Percentiles rank a stretch among this genome's conserved stretches.
Evolutionary conservation across 2,113 vertebrate species (phyloP).

Genomic region (Clupea harengus): DNA sequence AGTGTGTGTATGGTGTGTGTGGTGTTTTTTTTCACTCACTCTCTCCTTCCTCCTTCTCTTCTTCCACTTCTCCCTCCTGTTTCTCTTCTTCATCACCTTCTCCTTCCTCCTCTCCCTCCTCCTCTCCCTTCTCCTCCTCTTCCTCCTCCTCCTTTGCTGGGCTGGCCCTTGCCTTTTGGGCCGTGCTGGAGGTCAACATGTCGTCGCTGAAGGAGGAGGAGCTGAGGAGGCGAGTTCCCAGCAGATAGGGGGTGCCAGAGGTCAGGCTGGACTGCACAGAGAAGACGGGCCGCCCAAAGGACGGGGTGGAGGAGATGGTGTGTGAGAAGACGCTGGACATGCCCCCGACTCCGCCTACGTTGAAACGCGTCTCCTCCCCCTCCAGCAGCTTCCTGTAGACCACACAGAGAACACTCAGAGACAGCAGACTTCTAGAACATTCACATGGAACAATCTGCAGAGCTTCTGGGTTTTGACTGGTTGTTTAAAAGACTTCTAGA

Average conservation of each 20-base stretch:
- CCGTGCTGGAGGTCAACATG: constrained; percentile 78
- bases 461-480: no score
- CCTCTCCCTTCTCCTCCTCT: constrained; percentile 58
- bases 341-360: constrained; percentile 71
- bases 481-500: no score
- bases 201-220: constrained; percentile 79
- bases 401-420: not conserved
- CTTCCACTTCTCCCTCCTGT: no score
- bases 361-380: constrained; percentile 89
- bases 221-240: constrained; percentile 71
- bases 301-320: constrained; percentile 49
- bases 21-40: not conserved
- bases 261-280: constrained; percentile 76
- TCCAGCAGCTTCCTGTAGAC: constrained; percentile 86
- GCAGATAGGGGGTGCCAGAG: constrained; percentile 69
- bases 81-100: no score
- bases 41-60: constrained; percentile 67
- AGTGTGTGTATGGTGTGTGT: constrained; percentile 35
- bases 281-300: constrained; percentile 73
- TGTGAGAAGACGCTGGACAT: constrained; percentile 78
- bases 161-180: constrained; percentile 75
- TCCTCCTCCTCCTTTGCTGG: constrained; percentile 74
- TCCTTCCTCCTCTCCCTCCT: no score
- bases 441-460: not conserved
- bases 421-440: not conserved